Percentiles rank a stretch among this genome's conserved stretches.
Evolutionary conservation across 2,797 vertebrate species (phyloP).

Genomic region (Hylomyscus alleni): DNA sequence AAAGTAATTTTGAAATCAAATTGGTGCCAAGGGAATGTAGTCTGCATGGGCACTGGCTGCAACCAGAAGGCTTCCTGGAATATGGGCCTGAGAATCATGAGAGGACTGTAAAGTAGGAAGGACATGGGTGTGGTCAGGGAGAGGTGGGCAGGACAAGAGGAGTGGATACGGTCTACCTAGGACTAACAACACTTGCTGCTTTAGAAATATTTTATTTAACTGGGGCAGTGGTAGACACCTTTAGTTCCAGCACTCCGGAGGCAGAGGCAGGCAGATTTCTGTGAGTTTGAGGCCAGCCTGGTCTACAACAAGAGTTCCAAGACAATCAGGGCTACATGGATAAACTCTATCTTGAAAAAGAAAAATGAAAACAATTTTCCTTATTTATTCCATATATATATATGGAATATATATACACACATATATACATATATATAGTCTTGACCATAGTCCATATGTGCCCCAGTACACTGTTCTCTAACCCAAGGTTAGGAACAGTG

Average conservation of each 20-base stretch:
- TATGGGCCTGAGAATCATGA: not conserved
- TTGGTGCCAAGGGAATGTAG: not conserved
- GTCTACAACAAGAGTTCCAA: not conserved
- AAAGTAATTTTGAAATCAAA: not conserved
- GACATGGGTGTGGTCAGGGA: not conserved
- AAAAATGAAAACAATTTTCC: not conserved
- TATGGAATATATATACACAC: not conserved
- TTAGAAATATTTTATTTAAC: not conserved
- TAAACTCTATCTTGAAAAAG: not conserved
- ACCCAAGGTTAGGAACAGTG: not conserved
- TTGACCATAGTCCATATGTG: not conserved
- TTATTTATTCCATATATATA: no score
- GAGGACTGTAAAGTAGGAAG: not conserved
- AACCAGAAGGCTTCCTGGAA: no score
- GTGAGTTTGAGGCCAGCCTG: not conserved
- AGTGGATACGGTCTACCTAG: not conserved
- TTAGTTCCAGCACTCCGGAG: not conserved
- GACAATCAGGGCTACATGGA: not conserved
- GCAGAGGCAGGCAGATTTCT: not conserved
- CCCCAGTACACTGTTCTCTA: not conserved
- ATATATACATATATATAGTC: not conserved
- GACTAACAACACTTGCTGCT: not conserved
- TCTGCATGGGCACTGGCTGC: not conserved
- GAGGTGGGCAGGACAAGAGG: not conserved
- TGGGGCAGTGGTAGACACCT: not conserved